Evolutionary conservation across 2,888 invertebrate species (phyloP).

Genomic region (Polietes domitor): DNA sequence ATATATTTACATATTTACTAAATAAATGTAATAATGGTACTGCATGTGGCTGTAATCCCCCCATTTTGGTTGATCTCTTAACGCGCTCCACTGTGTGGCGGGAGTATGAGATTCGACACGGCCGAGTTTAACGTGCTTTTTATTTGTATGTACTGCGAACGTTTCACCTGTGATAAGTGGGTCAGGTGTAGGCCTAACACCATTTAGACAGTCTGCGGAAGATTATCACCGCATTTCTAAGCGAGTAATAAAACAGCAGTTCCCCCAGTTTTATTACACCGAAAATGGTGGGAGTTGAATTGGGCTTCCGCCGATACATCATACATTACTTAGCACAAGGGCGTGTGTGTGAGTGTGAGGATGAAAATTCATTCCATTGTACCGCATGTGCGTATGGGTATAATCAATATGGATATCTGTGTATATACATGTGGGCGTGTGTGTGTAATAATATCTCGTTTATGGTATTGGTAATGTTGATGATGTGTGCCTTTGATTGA

Average conservation of each 20-base stretch:
- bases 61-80: too few relatives aligned
- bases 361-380: too few relatives aligned
- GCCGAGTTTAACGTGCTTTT: too few relatives aligned
- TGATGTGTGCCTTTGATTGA: constrained; percentile 73
- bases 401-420: background rate
- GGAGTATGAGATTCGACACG: too few relatives aligned
- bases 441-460: constrained; percentile 71
- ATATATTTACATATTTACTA: too few relatives aligned
- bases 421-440: background rate
- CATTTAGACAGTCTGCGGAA: constrained; percentile 7
- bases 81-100: too few relatives aligned
- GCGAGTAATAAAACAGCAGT: constrained; percentile 28
- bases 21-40: too few relatives aligned
- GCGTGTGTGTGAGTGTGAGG: background rate
- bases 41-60: too few relatives aligned
- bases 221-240: constrained; percentile 17
- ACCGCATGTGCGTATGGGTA: background rate
- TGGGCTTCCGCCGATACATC: background rate
- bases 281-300: background rate
- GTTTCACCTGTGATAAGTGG: too few relatives aligned
- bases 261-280: constrained; percentile 22
- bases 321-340: background rate
- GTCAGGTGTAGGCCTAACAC: too few relatives aligned
- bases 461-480: constrained; percentile 52
- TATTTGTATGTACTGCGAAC: too few relatives aligned